A percentile compares a stretch with the other conserved stretches of the same genome.
phyloP scores from a whole-genome alignment of 2,113 vertebrate genomes.

The Archilochus colubris region DNA sequence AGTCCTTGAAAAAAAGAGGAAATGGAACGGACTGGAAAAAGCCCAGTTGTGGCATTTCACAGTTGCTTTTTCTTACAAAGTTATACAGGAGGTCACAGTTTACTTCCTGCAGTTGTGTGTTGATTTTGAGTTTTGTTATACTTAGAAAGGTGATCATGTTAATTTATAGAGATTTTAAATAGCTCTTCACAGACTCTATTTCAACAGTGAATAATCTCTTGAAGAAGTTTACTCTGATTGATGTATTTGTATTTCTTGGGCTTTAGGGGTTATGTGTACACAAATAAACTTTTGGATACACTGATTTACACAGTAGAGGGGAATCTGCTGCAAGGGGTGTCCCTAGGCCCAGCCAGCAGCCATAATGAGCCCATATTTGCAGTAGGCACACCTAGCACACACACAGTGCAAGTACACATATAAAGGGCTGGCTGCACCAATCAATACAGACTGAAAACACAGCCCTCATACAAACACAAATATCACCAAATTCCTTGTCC shows the following conservation, averaged over 20 bases:
- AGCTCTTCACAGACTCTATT: neutral
- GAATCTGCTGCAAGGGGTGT: neutral
- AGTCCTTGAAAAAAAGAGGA: neutral
- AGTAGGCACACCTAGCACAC: neutral
- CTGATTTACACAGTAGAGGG: neutral
- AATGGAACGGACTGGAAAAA: neutral
- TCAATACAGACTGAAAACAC: neutral
- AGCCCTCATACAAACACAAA: neutral
- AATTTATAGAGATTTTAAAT: neutral
- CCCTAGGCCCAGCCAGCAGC: neutral
- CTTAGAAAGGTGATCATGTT: neutral
- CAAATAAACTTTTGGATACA: neutral
- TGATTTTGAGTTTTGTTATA: neutral
- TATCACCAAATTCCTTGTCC: neutral
- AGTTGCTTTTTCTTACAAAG: neutral
- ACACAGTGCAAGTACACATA: fast-evolving
- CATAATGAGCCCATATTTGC: neutral
- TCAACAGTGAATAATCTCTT: neutral
- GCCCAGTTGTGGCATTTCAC: neutral
- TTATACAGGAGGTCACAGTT: neutral
- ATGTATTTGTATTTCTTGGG: neutral
- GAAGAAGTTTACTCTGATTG: neutral
- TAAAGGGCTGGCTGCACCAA: neutral
- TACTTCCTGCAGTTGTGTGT: neutral
- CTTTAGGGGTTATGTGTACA: neutral